These are phyloP conservation scores for Bellardia bayeri DNA, from an alignment of 2,888 invertebrate species.

Conservation along the genomic window DNA sequence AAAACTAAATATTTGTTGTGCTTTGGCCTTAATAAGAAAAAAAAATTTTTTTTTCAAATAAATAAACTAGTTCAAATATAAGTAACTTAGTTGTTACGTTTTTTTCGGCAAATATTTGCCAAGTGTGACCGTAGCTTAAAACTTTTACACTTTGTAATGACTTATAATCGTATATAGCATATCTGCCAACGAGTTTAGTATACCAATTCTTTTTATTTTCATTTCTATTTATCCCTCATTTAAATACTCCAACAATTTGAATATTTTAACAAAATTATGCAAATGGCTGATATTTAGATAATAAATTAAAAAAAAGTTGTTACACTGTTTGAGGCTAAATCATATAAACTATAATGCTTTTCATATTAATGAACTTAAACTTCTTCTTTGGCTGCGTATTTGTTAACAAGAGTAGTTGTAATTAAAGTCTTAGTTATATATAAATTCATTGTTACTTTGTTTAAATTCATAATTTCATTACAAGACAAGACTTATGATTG, in stretches of 20 bases:
- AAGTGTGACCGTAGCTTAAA: background rate
- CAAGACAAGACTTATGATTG: background rate
- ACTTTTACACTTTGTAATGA: background rate
- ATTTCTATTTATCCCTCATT: background rate
- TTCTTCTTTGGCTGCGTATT: background rate
- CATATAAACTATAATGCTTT: background rate
- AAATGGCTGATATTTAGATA: background rate
- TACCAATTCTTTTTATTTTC: background rate
- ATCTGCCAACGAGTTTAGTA: background rate
- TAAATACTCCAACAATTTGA: background rate
- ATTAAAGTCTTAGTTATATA: constrained; percentile 1
- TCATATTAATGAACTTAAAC: background rate
- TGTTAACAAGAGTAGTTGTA: background rate
- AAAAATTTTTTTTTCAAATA: too few relatives aligned
- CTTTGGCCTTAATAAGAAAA: too few relatives aligned
- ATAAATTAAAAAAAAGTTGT: background rate
- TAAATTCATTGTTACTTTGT: background rate
- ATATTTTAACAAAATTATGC: constrained; percentile 7
- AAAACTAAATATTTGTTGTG: too few relatives aligned
- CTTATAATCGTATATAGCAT: background rate
- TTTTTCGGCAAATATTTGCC: too few relatives aligned
- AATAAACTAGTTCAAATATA: too few relatives aligned
- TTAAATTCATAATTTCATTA: constrained; percentile 29
- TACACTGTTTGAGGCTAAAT: background rate
- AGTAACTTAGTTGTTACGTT: too few relatives aligned